phyloP scores from a whole-genome alignment of 2,113 vertebrate genomes.

The Microtus oregoni region DNA sequence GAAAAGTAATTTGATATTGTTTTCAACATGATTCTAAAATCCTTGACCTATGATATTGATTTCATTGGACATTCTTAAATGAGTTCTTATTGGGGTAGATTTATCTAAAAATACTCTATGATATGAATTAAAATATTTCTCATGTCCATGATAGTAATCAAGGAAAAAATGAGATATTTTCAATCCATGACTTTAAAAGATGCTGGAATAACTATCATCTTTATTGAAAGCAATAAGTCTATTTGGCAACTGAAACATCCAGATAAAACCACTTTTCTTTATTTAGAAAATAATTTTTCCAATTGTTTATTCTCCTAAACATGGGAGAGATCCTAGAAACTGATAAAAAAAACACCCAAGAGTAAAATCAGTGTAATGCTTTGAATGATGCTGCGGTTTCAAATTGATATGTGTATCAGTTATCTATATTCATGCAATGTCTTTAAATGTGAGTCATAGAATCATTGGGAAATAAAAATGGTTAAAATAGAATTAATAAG shows the following conservation, averaged over 20 bases:
- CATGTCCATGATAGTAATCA: background rate
- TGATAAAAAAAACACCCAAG: background rate
- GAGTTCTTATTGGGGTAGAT: background rate
- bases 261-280: background rate
- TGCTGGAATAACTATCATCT: background rate
- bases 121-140: background rate
- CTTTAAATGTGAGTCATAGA: background rate
- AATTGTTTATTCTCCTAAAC: background rate
- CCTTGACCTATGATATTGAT: background rate
- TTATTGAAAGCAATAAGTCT: background rate
- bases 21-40: background rate
- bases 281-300: background rate
- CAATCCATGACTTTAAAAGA: background rate
- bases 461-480: background rate
- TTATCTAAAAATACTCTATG: background rate
- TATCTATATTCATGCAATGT: background rate
- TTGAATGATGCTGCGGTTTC: background rate
- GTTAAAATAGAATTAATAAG: background rate
- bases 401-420: background rate
- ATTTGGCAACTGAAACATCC: background rate
- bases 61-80: background rate
- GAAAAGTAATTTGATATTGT: background rate
- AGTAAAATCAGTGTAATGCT: background rate
- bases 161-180: constrained; percentile 1
- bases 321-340: background rate